Evolutionary conservation across 2,797 vertebrate species (phyloP), one percentile per base, ranked within the genome.

Genomic region (Antennarius maculatus): DNA sequence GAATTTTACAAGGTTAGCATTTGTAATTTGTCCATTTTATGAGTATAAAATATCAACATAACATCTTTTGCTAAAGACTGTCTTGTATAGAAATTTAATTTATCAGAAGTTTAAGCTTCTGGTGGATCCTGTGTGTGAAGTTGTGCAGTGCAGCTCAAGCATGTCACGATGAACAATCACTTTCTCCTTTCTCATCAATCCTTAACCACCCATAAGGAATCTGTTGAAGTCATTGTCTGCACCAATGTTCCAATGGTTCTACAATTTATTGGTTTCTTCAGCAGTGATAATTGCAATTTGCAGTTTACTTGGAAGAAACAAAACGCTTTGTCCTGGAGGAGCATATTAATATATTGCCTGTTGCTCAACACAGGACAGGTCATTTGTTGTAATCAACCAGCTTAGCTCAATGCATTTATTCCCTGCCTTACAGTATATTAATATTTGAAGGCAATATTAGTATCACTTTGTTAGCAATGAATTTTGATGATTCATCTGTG

Each of bases 211-310:
- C 45, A 2, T 42, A 56, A 74, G 69, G 61, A 75, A 63, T 83
- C 37, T 28, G 55, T 56, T 67, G 54, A 75, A 76, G 70, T 71
- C 58, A 65, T 42, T 48, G 47, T 70, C 50, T 61, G 56, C 48
- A 31, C 52, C 34, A 65, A 71, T 76, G 64, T 78, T 79, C 66
- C 67, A 60, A 56, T 52, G 70, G 68, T 50, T 66, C 59, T 39
- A 57, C 34, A 78, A 71, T 82, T 64, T 71, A 81, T 84, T 75
- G 62, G 62, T 71, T 82, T 65, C 61, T 74, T 80, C 47, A 59
- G 61, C 61, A 81, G 71, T 77, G 67, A 76, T 87, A 80, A 87
- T 79, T 81, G 74, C 70, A 74, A 74, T 79, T 81, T 75, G 62
- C 78, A 64, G 52, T 82, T 63, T 75, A 65, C 68, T 72, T 72